Evolutionary conservation across 2,888 invertebrate species (phyloP).

Genomic region (Diabrotica balteata): DNA sequence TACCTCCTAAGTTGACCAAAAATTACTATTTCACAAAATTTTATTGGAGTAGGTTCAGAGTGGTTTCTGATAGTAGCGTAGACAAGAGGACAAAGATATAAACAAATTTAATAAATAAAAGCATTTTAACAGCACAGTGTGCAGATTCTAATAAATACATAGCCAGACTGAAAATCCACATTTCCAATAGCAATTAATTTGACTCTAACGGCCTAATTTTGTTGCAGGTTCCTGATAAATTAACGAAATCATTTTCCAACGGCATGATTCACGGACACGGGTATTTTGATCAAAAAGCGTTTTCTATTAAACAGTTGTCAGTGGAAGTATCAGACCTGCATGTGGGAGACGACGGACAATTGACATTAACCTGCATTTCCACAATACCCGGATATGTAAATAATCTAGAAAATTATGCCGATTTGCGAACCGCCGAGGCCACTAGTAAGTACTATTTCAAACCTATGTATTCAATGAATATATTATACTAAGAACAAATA

Average conservation of each 20-base stretch:
- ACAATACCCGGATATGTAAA: conserved; percentile 80
- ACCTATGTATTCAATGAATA: too few species aligned
- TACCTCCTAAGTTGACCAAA: too few species aligned
- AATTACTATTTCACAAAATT: too few species aligned
- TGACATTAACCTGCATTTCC: conserved; percentile 78
- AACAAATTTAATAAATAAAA: too few species aligned
- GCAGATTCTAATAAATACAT: too few species aligned
- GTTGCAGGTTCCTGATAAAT: conserved; percentile 57
- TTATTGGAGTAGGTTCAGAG: too few species aligned
- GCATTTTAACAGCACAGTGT: too few species aligned
- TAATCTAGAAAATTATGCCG: conserved; percentile 76
- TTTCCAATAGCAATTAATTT: too few species aligned
- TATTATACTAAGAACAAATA: too few species aligned
- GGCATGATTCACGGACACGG: conserved; percentile 65
- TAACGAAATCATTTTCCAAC: conserved; percentile 59
- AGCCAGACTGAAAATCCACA: too few species aligned
- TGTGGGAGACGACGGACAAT: conserved; percentile 72
- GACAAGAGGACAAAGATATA: too few species aligned
- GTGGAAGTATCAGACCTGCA: conserved; percentile 77
- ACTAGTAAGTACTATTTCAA: conserved; percentile 66
- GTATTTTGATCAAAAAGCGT: conserved; percentile 58
- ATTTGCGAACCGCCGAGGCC: conserved; percentile 75
- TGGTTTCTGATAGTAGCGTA: too few species aligned
- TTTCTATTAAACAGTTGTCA: conserved; percentile 74
- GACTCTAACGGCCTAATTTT: not conserved